Conservation (phyloP, 2,888 invertebrate species). For the Penaeus monodon region DNA sequence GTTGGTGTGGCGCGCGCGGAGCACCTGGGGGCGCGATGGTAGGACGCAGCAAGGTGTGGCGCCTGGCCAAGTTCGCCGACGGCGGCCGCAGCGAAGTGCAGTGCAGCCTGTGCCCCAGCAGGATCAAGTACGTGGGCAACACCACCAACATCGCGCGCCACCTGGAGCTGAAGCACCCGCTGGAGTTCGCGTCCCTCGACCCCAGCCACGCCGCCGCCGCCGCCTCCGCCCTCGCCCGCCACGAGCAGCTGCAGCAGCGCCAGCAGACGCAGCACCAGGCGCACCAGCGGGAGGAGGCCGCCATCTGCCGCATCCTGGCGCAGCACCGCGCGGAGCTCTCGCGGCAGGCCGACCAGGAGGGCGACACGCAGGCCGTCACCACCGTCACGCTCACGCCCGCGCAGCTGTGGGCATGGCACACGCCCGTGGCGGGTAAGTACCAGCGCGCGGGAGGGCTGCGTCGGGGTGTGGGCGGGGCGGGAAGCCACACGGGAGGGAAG, state of each 20-base stretch:
- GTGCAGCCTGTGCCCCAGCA: slow-evolving; percentile 62
- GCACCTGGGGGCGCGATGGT: slow-evolving; percentile 27
- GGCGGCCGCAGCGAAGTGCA: slow-evolving; percentile 56
- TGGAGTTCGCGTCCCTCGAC: slow-evolving; percentile 57
- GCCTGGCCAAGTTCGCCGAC: slow-evolving; percentile 60
- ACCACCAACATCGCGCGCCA: slow-evolving; percentile 65
- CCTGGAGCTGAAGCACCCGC: slow-evolving; percentile 62
- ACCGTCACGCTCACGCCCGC: slow-evolving; percentile 29
- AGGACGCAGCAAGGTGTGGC: slow-evolving; percentile 64
- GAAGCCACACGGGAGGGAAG: background rate
- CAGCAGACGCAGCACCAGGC: slow-evolving; percentile 37
- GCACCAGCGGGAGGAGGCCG: slow-evolving; percentile 53
- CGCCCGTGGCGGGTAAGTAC: slow-evolving; percentile 48
- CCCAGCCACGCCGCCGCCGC: slow-evolving; percentile 15
- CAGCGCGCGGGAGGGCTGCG: background rate
- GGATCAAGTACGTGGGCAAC: slow-evolving; percentile 65
- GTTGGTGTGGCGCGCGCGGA: background rate
- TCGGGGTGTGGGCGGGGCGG: background rate
- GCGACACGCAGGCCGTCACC: background rate
- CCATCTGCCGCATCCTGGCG: slow-evolving; percentile 62
- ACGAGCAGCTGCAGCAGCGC: slow-evolving; percentile 31
- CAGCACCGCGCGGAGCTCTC: slow-evolving; percentile 59
- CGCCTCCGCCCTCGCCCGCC: slow-evolving; percentile 17
- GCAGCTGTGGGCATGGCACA: slow-evolving; percentile 58
- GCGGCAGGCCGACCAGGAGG: slow-evolving; percentile 25